phyloP scores from a whole-genome alignment of 2,888 invertebrate species.

The Drosophila atripex region DNA sequence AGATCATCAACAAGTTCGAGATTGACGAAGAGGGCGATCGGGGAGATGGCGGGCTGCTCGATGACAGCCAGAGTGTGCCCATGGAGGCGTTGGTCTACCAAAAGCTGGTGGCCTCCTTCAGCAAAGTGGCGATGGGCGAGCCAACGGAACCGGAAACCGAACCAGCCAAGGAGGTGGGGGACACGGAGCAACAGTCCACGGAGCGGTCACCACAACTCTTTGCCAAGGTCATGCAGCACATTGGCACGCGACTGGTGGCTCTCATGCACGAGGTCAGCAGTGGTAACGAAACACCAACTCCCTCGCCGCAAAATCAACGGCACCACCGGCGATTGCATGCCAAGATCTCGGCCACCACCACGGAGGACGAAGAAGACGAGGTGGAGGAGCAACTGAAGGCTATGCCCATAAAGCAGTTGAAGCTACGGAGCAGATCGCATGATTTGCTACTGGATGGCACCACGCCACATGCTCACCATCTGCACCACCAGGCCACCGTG shows the following conservation, averaged over 20 bases:
- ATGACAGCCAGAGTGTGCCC: constrained; percentile 85
- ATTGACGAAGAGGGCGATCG: constrained; percentile 86
- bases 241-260: constrained; percentile 93
- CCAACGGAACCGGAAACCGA: constrained; percentile 71
- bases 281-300: constrained; percentile 86
- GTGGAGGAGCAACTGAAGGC: constrained; percentile 58
- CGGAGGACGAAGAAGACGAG: constrained; percentile 84
- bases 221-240: constrained; percentile 96
- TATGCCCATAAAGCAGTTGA: constrained; percentile 63
- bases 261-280: constrained; percentile 96
- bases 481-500: constrained; percentile 43
- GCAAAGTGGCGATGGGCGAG: constrained; percentile 88
- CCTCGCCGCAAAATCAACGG: constrained; percentile 82
- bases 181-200: constrained; percentile 75
- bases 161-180: constrained; percentile 1
- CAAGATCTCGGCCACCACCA: constrained; percentile 85
- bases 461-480: constrained; percentile 35
- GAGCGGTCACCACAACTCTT: constrained; percentile 92
- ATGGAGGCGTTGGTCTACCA: constrained; percentile 94
- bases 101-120: constrained; percentile 92
- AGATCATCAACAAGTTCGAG: constrained; percentile 94
- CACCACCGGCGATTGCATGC: constrained; percentile 85
- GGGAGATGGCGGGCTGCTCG: constrained; percentile 84
- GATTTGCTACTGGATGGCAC: constrained; percentile 88
- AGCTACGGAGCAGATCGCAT: constrained; percentile 89